Percentiles rank a stretch among this genome's conserved stretches.
phyloP scores from a whole-genome alignment of 1,140 invertebrate species.

The Euglossa dilemma region DNA sequence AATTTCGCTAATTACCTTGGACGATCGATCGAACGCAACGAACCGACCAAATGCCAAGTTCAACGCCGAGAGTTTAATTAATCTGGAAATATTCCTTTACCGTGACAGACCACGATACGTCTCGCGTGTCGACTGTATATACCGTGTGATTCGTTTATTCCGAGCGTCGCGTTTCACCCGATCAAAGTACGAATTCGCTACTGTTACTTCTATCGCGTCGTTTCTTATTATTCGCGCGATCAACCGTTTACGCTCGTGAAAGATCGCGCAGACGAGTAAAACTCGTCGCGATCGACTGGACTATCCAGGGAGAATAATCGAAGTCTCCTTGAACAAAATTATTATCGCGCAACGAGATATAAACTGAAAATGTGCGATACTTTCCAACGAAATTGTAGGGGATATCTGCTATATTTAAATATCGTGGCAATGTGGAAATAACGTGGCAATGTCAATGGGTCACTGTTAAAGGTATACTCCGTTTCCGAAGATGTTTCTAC shows the following conservation, averaged over 20 bases:
- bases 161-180: neutral
- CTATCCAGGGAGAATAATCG: too few species aligned
- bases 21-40: neutral
- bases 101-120: too few species aligned
- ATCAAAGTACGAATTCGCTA: neutral
- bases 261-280: neutral
- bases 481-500: neutral
- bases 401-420: too few species aligned
- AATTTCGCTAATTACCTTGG: slow-evolving; percentile 1
- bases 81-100: neutral
- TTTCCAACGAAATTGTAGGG: too few species aligned
- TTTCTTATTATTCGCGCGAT: neutral
- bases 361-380: neutral
- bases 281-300: neutral
- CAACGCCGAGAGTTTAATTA: neutral
- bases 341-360: too few species aligned
- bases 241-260: neutral
- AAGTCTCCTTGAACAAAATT: too few species aligned
- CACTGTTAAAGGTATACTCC: too few species aligned
- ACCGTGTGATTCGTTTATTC: neutral
- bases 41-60: neutral
- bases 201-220: neutral
- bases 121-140: too few species aligned
- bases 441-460: too few species aligned
- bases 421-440: too few species aligned